Percentiles rank a stretch among this genome's conserved stretches.
phyloP scores from a whole-genome alignment of 2,888 invertebrate genomes.

The Dicyrtomina minuta region DNA sequence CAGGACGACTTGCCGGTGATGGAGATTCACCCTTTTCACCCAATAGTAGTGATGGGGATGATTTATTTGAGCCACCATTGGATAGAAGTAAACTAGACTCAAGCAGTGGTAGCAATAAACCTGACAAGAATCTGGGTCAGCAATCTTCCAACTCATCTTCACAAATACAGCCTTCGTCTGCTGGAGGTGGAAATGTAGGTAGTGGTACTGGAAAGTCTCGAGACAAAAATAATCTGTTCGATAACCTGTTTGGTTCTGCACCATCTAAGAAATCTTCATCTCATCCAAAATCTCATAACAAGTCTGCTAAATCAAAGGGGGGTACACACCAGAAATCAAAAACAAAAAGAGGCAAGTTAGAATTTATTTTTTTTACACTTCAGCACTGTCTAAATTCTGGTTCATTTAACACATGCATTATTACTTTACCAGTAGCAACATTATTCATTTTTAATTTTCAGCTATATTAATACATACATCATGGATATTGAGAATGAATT shows the following conservation, averaged over 20 bases:
- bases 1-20: constrained; percentile 21
- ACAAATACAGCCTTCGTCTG: neutral
- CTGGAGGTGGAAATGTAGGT: neutral
- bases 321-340: constrained; percentile 38
- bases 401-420: too few species aligned
- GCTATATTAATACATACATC: too few species aligned
- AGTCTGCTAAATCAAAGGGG: constrained; percentile 16
- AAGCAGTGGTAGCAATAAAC: neutral
- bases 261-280: constrained; percentile 30
- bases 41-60: constrained; percentile 83
- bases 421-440: too few species aligned
- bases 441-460: too few species aligned
- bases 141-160: neutral
- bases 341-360: constrained; percentile 34
- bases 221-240: constrained; percentile 39
- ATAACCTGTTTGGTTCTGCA: constrained; percentile 45
- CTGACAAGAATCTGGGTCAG: constrained; percentile 5
- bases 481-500: too few species aligned
- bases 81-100: constrained; percentile 29
- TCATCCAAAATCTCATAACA: constrained; percentile 26
- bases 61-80: constrained; percentile 76
- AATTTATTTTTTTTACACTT: too few species aligned
- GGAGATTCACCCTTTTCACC: constrained; percentile 78
- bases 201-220: constrained; percentile 13
- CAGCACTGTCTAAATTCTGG: too few species aligned